phyloP scores from a whole-genome alignment of 2,797 vertebrate species.

The Urocyon cinereoargenteus region DNA sequence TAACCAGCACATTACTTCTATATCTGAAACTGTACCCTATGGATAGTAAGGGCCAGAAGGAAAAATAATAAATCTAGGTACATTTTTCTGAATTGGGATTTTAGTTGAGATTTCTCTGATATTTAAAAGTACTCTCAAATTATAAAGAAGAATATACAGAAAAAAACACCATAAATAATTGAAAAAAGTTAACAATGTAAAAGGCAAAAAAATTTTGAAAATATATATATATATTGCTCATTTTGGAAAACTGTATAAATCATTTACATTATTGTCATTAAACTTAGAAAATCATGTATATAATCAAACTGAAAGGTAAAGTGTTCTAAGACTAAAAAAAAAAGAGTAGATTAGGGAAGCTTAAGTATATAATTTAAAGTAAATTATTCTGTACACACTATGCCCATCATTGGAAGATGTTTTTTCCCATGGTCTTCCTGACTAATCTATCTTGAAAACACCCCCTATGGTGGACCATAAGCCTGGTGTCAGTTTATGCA shows the following conservation, averaged over 20 bases:
- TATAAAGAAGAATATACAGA: neutral
- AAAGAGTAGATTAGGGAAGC: neutral
- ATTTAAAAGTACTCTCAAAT: neutral
- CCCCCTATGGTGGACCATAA: neutral
- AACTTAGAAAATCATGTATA: neutral
- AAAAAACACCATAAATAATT: neutral
- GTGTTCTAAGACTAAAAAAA: neutral
- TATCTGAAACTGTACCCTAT: neutral
- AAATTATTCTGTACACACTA: neutral
- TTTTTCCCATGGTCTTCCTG: neutral
- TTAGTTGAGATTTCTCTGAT: neutral
- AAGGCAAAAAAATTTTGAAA: neutral
- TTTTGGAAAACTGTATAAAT: neutral
- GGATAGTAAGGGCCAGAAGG: neutral
- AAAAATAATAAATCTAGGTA: neutral
- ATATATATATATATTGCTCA: neutral
- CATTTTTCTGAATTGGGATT: neutral
- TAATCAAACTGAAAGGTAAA: neutral
- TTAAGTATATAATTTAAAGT: neutral
- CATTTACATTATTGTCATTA: neutral
- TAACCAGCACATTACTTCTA: neutral
- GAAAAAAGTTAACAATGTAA: neutral
- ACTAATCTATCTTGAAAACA: neutral
- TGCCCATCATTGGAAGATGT: neutral
- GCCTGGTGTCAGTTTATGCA: accelerated